A percentile compares a stretch with the other conserved stretches of the same genome.
Evolutionary conservation across 2,888 invertebrate genomes (phyloP).

Genomic region (Buathra laborator): DNA sequence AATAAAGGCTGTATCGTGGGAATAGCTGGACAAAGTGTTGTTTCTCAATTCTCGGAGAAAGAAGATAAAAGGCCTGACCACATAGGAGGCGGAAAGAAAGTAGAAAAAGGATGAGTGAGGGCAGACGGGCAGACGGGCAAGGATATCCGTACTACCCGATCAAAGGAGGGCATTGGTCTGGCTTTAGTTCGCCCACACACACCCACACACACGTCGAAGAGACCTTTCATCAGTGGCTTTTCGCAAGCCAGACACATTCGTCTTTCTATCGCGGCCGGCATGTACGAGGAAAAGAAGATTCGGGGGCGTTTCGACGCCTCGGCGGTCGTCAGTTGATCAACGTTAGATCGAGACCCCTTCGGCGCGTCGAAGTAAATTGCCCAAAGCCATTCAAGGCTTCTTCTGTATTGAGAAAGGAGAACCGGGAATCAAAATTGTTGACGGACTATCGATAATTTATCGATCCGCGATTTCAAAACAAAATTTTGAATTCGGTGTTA

Average conservation of each 20-base stretch:
- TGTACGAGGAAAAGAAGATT: slow-evolving; percentile 23
- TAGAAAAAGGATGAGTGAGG: slow-evolving; percentile 29
- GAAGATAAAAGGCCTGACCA: slow-evolving; percentile 30
- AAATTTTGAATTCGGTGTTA: neutral
- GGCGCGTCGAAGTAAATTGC: slow-evolving; percentile 14
- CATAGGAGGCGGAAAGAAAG: slow-evolving; percentile 22
- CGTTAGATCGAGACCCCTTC: slow-evolving; percentile 8
- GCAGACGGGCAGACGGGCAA: slow-evolving; percentile 23
- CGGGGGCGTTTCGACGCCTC: slow-evolving; percentile 31
- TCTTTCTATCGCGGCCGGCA: slow-evolving; percentile 60
- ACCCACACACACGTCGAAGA: neutral
- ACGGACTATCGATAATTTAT: slow-evolving; percentile 15
- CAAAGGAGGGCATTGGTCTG: slow-evolving; percentile 48
- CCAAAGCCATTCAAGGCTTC: slow-evolving; percentile 23
- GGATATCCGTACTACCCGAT: slow-evolving; percentile 37
- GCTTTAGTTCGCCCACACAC: neutral
- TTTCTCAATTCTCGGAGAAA: slow-evolving; percentile 14
- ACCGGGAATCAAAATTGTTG: slow-evolving; percentile 8
- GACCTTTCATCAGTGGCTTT: slow-evolving; percentile 51
- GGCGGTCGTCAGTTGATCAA: slow-evolving; percentile 20
- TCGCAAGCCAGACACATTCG: slow-evolving; percentile 68
- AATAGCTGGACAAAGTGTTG: slow-evolving; percentile 35
- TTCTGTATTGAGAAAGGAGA: neutral
- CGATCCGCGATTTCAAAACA: neutral
- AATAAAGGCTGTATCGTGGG: slow-evolving; percentile 32